A percentile compares a stretch with the other conserved stretches of the same genome.
Evolutionary conservation across 2,888 invertebrate genomes (phyloP).

Genomic region (Leptothorax acervorum): DNA sequence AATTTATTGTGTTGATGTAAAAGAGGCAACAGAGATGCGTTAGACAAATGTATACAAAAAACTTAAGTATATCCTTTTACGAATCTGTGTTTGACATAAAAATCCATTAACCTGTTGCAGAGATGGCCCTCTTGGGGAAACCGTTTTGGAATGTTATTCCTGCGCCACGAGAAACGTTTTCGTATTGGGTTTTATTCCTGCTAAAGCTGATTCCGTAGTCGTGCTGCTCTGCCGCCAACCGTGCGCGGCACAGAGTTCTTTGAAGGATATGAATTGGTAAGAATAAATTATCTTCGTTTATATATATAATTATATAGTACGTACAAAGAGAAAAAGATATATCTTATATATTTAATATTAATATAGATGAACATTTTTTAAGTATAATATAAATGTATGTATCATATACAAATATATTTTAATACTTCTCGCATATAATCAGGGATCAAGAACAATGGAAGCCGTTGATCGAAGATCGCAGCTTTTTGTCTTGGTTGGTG

Average conservation of each 20-base stretch:
- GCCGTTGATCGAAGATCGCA: conserved; percentile 98
- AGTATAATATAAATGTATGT: not conserved
- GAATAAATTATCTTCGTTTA: conserved; percentile 52
- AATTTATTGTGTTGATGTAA: not conserved
- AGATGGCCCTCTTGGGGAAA: conserved; percentile 99
- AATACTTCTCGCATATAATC: not conserved
- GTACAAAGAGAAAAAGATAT: not conserved
- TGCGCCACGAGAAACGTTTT: conserved; percentile 99
- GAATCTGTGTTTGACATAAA: not conserved
- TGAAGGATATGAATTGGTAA: conserved; percentile 99
- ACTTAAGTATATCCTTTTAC: not conserved
- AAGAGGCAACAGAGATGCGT: too few species aligned
- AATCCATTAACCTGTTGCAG: conserved; percentile 82
- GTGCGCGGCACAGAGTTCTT: conserved; percentile 98
- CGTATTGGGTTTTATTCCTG: conserved; percentile 99
- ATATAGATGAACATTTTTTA: not conserved
- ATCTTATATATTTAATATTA: not conserved
- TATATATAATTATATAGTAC: not conserved
- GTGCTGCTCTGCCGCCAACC: conserved; percentile 98
- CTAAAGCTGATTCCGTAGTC: conserved; percentile 99
- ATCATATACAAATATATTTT: not conserved
- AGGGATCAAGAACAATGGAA: conserved; percentile 99
- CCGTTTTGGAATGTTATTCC: conserved; percentile 98
- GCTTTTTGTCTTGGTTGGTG: conserved; percentile 98
- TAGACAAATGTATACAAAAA: not conserved